These are phyloP conservation scores for Plutella xylostella DNA, from an alignment of 2,888 invertebrate genomes.

Conservation along the genomic window DNA sequence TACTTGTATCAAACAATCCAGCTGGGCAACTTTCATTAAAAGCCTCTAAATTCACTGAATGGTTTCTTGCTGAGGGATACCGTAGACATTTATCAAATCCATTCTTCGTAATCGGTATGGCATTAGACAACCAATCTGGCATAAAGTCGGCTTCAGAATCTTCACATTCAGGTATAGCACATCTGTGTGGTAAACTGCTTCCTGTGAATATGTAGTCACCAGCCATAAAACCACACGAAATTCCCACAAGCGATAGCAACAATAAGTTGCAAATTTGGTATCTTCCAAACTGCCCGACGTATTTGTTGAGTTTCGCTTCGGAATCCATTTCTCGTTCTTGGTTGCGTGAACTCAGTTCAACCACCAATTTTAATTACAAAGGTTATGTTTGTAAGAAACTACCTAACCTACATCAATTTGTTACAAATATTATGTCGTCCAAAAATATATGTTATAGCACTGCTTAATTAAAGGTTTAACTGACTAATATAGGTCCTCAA, in stretches of 20 bases:
- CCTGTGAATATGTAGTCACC: constrained; percentile 54
- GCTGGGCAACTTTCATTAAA: constrained; percentile 30
- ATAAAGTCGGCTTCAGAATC: constrained; percentile 32
- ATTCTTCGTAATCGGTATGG: constrained; percentile 36
- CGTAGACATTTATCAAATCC: constrained; percentile 48
- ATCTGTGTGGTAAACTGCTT: constrained; percentile 44
- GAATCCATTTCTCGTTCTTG: too few relatives aligned
- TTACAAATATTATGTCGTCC: too few relatives aligned
- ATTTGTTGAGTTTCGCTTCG: constrained; percentile 40
- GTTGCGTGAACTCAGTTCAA: too few relatives aligned
- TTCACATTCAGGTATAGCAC: constrained; percentile 45
- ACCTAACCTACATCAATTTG: too few relatives aligned
- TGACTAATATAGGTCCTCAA: too few relatives aligned
- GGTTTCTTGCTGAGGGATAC: constrained; percentile 19
- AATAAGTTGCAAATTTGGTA: constrained; percentile 42
- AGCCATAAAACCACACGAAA: constrained; percentile 46
- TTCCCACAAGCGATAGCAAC: constrained; percentile 37
- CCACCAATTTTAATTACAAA: too few relatives aligned
- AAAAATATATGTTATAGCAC: too few relatives aligned
- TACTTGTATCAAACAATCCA: constrained; percentile 37
- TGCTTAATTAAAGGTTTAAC: too few relatives aligned
- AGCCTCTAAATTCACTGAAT: constrained; percentile 3
- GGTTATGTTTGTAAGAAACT: too few relatives aligned
- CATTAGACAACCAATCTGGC: constrained; percentile 43
- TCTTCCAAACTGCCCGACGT: constrained; percentile 49